phyloP scores from a whole-genome alignment of 2,113 vertebrate species.

The Pelvicachromis taeniatus region DNA sequence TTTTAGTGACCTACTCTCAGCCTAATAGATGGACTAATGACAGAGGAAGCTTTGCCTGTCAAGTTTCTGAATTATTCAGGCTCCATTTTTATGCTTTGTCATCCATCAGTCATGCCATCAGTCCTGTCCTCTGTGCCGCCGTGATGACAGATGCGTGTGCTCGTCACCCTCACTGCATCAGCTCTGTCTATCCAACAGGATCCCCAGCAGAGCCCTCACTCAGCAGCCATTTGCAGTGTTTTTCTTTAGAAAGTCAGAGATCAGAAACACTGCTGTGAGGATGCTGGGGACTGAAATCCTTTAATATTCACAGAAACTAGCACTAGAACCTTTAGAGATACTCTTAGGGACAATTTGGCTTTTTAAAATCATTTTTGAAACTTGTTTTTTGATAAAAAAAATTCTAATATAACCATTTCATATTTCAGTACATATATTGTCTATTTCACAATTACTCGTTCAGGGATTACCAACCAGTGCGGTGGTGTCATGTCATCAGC shows the following conservation, averaged over 20 bases:
- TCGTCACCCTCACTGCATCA: neutral
- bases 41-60: neutral
- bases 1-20: neutral
- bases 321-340: neutral
- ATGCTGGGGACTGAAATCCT: neutral
- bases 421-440: neutral
- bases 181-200: neutral
- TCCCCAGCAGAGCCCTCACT: neutral
- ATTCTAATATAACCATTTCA: neutral
- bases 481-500: neutral
- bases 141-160: neutral
- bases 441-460: neutral
- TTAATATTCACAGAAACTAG: neutral
- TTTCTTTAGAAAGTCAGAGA: neutral
- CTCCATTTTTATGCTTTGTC: conserved; percentile 22
- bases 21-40: neutral
- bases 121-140: neutral
- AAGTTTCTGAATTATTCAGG: conserved; percentile 40
- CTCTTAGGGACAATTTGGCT: neutral
- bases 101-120: conserved; percentile 1
- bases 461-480: neutral
- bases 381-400: fast-evolving
- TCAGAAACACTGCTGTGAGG: neutral
- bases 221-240: neutral
- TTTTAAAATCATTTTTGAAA: neutral